Evolutionary conservation across 1,140 invertebrate species (phyloP), one percentile per base, ranked within the genome.

Genomic region (Microplitis mediator): DNA sequence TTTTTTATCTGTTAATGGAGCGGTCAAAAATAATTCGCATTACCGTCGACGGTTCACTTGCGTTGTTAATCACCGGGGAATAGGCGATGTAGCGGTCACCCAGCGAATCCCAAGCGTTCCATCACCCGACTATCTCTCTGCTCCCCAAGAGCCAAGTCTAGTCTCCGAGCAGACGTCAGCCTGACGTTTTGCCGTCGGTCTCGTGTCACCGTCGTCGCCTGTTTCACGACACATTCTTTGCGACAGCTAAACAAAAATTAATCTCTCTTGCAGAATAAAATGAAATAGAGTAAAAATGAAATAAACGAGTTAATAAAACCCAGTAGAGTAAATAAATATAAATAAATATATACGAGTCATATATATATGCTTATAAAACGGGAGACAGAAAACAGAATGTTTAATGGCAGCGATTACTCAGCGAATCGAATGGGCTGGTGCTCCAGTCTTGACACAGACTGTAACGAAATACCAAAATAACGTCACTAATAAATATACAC

Each of bases 391-490:
- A 83, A 85, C 84, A 84, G 84, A 78, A 80, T 86, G 79, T 76
- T 86, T 85, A 86, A 87, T 87, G 84, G 78, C 69, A 56, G 73
- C 79, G 80, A 87, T 87, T 87, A 86, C 81, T 86, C 85, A 87
- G 78, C 80, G 80, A 80, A 86, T 86, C 84, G 85, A 86, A 85
- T 77, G 81, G 79, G 76, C 77, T 76, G 79, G 71, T 77, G 76
- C 76, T 72, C 75, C 75, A 77, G 74, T 78, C 76, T 77, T 81
- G 78, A 83, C 82, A 77, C 78, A 77, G 75, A 14, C 72, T 78
- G 81, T 84, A 85, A 85, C 81, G 84, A 78, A 84, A 85, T 84
- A 84, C 85, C 79, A 81, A 86, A 87, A 87, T 87, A 85, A 85
- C 84, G 83, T 84, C 82, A 82, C 84, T 80, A 80, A 86, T 84